phyloP scores from a whole-genome alignment of 2,888 invertebrate species.

The Actias luna region DNA sequence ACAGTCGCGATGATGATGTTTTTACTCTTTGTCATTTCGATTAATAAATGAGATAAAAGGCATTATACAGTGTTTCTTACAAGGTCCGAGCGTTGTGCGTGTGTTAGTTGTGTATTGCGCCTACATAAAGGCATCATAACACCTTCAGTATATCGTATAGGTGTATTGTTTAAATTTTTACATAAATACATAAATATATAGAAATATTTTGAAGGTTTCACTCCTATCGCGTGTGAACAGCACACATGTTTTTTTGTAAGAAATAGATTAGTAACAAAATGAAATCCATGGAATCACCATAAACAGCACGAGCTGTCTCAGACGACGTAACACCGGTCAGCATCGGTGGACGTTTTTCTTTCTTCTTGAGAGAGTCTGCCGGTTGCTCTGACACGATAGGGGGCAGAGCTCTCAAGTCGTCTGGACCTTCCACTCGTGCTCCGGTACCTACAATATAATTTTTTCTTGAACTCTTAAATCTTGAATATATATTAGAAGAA shows the following conservation, averaged over 20 bases:
- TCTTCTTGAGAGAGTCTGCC: constrained; percentile 80
- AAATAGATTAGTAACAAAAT: background rate
- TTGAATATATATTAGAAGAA: background rate
- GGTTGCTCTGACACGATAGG: constrained; percentile 84
- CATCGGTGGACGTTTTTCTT: constrained; percentile 82
- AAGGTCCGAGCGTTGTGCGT: no score
- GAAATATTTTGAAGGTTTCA: no score
- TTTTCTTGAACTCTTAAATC: background rate
- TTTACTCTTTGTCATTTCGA: no score
- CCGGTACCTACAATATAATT: constrained; percentile 71
- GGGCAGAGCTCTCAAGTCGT: constrained; percentile 86
- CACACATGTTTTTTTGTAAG: background rate
- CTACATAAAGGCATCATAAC: no score
- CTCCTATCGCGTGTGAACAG: no score
- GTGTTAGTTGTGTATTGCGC: no score
- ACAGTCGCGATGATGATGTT: no score
- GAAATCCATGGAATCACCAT: constrained; percentile 57
- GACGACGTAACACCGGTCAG: constrained; percentile 88
- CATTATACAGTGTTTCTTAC: no score
- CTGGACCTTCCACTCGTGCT: constrained; percentile 85
- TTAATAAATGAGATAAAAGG: no score
- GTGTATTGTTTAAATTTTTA: no score
- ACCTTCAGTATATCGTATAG: no score
- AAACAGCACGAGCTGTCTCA: constrained; percentile 85
- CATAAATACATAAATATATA: no score